Evolutionary conservation across 2,797 vertebrate genomes (phyloP), one percentile per base, ranked within the genome.

Genomic region (Scolopax bukidnonensis): DNA sequence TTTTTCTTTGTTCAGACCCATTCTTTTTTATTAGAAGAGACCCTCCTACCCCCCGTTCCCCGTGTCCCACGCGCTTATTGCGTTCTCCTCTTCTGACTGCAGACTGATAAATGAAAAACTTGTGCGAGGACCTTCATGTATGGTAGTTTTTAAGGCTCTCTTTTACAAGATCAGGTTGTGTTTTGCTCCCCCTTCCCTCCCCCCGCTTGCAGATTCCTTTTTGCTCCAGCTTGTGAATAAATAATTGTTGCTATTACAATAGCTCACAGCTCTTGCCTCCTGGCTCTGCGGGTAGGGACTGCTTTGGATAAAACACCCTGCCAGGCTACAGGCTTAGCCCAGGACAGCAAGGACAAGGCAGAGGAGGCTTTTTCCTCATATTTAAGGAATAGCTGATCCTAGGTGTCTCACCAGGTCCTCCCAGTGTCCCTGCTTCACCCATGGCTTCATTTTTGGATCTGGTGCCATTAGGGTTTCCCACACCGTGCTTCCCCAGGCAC

Each of bases 1-100:
- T 91, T 95, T 96, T 71, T 54, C 95, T 97, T 97, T 95, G 94
- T 97, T 96, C 94, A 94, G 81, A 76, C 74, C 68, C 56, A 6
- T 78, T 93, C 64, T 47, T 80, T 93, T 95, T 95, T 91, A 95
- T 82, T 76, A 88, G 89, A 90, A 71, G 84, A 56, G 84, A 78
- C 63, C 79, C 40, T 95, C 70, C 95, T 54, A 53, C 75, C 87
- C 64, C 78, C 48, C 4, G 40, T 51, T 88, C 61, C 69, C 85
- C 0, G 18, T 41, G 77, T 91, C 68, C 84, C 89, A 84, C 0
- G 1, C 60, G 10, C 89, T 90, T 48, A 69, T 10, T 92, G 74
- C 80, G 11, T 93, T 89, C 79, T 59, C 85, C 69, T 90, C 91
- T 76, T 56, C 91, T 74, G 60, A 10, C 74, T 87, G 83, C 91